Evolutionary conservation across 2,888 invertebrate genomes (phyloP), one percentile per base, ranked within the genome.

Genomic region (Andrena chrysosceles): DNA sequence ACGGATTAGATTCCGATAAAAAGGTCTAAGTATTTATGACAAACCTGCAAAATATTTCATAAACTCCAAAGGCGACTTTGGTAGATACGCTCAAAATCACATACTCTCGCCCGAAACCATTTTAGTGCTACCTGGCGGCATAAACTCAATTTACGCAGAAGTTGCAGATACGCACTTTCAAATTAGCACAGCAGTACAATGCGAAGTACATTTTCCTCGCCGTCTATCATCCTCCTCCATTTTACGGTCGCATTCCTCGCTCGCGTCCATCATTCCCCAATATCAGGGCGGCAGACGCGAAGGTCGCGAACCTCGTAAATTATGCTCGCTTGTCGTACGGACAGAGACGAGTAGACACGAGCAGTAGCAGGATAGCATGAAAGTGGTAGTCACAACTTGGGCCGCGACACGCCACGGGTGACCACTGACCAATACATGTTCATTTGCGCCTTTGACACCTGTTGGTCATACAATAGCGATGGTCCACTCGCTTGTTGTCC

Each of bases 291-390:
- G n/a, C 54, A 54, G 70, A 31, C 13, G 20, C 33, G 48, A 29
- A 42, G 71, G 68, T 77, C 80, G 71, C 56, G 48, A 35, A 20
- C 66, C 83, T 88, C 85, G 88, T 87, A 87, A 87, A 87, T 87
- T 87, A 87, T 83, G 71, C 72, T 66, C 56, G 75, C 74, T 75
- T 69, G 78, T 87, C 77, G 85, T 59, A 63, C 78, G 84, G 73
- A 78, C 83, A 86, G 85, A 88, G 82, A 77, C 86, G 86, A 81
- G 83, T 52, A 85, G 88, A 86, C 87, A 88, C 80, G 78, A 83
- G 63, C 68, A 2, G 7, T 80, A 88, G 52, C 75, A 88, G 88
- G 87, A 67, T 48, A 82, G 35, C 73, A 85, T 83, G 69, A 84
- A 23, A 16, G 35, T 8, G 60, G 20, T 62, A n/a, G 16, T 56